Evolutionary conservation across 2,113 vertebrate species (phyloP).

Genomic region (Oreocharis arfaki): DNA sequence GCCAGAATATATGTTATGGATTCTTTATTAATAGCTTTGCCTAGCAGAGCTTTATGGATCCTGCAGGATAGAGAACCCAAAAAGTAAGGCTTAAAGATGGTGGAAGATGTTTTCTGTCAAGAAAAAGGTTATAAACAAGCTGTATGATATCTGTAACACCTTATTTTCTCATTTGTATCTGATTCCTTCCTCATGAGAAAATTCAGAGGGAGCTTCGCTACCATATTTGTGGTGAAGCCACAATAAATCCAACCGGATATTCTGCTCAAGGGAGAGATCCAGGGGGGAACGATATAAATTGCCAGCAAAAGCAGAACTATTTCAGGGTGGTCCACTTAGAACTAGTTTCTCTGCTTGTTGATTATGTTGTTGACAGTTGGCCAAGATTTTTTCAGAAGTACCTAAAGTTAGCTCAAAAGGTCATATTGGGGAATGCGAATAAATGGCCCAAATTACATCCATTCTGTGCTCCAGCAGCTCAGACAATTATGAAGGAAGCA

Average conservation of each 20-base stretch:
- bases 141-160: background rate
- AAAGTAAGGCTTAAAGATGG: background rate
- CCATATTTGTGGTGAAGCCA: conserved; percentile 18
- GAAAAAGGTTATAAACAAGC: background rate
- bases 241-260: conserved; percentile 46
- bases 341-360: conserved; percentile 7
- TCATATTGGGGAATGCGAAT: background rate
- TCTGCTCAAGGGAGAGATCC: conserved; percentile 1
- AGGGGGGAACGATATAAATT: background rate
- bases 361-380: conserved; percentile 19
- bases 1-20: background rate
- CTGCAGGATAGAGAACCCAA: background rate
- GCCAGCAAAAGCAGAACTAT: conserved; percentile 46
- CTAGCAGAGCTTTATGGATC: background rate
- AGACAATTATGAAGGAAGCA: background rate
- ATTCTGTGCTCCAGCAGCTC: background rate
- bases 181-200: conserved; percentile 5
- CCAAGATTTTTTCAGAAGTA: conserved; percentile 31
- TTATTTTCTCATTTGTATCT: background rate
- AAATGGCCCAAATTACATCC: background rate
- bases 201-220: background rate
- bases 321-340: conserved; percentile 47
- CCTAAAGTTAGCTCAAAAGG: conserved; percentile 42
- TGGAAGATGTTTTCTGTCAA: background rate
- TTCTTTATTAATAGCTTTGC: background rate